A percentile compares a stretch with the other conserved stretches of the same genome.
phyloP scores from a whole-genome alignment of 2,888 invertebrate species.

The Nesidiocoris tenuis region DNA sequence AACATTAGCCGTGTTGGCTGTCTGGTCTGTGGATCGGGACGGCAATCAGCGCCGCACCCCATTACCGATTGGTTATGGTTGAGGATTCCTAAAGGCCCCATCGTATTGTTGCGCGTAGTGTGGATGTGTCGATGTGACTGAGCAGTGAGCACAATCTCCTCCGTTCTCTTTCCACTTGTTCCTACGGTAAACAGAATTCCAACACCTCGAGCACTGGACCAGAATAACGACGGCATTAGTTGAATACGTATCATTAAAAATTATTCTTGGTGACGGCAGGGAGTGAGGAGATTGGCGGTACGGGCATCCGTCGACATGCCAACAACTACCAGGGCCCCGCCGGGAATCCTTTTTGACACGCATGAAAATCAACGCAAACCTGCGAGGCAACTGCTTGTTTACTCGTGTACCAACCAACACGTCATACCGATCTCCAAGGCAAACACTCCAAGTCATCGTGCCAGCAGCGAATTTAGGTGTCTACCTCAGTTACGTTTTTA shows the following conservation, averaged over 20 bases:
- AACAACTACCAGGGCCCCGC: not conserved
- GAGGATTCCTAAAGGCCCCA: conserved; percentile 21
- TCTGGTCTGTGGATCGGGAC: not conserved
- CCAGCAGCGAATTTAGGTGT: too few species aligned
- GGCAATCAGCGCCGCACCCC: conserved; percentile 42
- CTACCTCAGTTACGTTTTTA: too few species aligned
- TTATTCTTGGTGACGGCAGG: not conserved
- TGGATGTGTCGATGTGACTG: not conserved
- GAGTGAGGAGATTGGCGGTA: not conserved
- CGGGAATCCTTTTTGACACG: not conserved
- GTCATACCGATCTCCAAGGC: too few species aligned
- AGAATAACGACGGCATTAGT: not conserved
- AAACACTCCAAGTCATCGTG: too few species aligned
- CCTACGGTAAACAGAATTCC: conserved; percentile 33
- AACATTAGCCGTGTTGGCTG: conserved; percentile 41
- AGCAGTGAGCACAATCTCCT: conserved; percentile 15
- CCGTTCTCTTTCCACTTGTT: conserved; percentile 11
- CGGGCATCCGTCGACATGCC: not conserved
- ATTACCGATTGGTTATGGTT: conserved; percentile 47
- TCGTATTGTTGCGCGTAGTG: not conserved
- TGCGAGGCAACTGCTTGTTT: not conserved
- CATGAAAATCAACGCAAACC: not conserved
- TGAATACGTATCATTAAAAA: not conserved
- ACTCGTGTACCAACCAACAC: too few species aligned
- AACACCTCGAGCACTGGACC: not conserved